These are phyloP conservation scores for Labeo catla DNA, from an alignment of 2,113 vertebrate genomes.

Conservation along the genomic window DNA sequence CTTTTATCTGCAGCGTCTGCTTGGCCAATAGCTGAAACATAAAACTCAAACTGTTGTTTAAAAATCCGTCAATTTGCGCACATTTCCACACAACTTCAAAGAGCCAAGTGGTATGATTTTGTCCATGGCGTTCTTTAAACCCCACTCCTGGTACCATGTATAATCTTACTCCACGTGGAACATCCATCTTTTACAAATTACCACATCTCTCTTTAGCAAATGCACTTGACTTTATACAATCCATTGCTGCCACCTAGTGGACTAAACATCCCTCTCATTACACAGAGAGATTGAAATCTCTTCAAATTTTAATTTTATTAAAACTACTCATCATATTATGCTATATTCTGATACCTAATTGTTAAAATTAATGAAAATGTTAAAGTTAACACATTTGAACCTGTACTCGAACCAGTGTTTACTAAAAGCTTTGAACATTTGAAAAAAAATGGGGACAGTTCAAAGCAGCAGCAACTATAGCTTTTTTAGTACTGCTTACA, in stretches of 20 bases:
- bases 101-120: background rate
- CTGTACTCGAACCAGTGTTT: too few species aligned
- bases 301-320: too few species aligned
- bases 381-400: too few species aligned
- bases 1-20: slow-evolving; percentile 1
- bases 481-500: too few species aligned
- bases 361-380: too few species aligned
- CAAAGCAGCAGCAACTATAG: too few species aligned
- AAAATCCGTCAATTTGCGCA: slow-evolving; percentile 18
- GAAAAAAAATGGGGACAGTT: too few species aligned
- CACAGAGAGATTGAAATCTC: too few species aligned
- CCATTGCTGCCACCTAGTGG: background rate
- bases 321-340: too few species aligned
- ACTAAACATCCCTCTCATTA: background rate
- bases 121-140: background rate
- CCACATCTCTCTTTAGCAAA: background rate
- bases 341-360: too few species aligned
- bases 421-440: too few species aligned
- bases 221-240: background rate
- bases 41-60: background rate
- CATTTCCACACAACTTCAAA: slow-evolving; percentile 12
- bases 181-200: background rate
- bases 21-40: slow-evolving; percentile 11
- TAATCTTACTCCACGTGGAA: slow-evolving; percentile 16
- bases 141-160: background rate